phyloP scores from a whole-genome alignment of 2,888 invertebrate species.

The Diarsia dahlii region DNA sequence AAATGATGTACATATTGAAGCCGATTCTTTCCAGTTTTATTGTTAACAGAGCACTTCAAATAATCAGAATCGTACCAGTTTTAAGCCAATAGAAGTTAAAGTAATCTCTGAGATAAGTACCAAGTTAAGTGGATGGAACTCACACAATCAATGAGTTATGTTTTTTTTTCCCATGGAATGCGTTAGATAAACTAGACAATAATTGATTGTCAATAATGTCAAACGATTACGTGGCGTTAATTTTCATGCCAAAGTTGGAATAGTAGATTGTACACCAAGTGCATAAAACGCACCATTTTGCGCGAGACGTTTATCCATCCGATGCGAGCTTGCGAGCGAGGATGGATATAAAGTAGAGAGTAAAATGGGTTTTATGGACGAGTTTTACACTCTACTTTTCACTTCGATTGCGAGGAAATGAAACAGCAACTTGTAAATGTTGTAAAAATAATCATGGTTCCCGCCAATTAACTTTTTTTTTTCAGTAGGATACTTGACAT shows the following conservation, averaged over 20 bases:
- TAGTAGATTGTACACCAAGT: no score
- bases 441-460: no score
- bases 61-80: constrained; percentile 28
- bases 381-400: no score
- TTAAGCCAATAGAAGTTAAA: constrained; percentile 19
- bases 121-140: constrained; percentile 38
- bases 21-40: not conserved
- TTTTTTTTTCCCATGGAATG: constrained; percentile 62
- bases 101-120: constrained; percentile 53
- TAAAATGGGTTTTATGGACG: no score
- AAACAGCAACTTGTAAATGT: no score
- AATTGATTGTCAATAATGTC: constrained; percentile 37
- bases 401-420: no score
- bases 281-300: no score
- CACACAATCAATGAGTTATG: constrained; percentile 47
- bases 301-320: no score
- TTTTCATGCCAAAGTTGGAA: constrained; percentile 16
- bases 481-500: no score
- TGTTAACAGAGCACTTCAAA: constrained; percentile 10
- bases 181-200: constrained; percentile 49
- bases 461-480: no score
- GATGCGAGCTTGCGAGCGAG: no score
- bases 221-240: constrained; percentile 17
- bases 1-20: not conserved
- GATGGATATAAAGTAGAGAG: no score